Evolutionary conservation across 2,888 invertebrate species (phyloP).

Genomic region (Crepidodera aurea): DNA sequence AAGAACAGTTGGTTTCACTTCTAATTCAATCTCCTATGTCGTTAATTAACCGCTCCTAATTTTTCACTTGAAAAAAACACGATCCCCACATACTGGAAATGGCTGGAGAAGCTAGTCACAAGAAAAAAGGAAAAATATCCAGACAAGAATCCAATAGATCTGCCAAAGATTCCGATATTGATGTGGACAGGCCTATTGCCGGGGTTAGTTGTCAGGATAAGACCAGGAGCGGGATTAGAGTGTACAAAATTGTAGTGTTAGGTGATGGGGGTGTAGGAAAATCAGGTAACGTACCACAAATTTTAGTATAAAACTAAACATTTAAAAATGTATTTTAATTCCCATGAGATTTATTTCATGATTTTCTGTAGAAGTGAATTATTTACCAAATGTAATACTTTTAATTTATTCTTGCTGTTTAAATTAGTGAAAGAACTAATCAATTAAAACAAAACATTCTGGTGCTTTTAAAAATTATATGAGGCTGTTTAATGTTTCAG

Average conservation of each 20-base stretch:
- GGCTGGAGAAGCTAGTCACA: conserved; percentile 61
- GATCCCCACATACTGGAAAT: conserved; percentile 43
- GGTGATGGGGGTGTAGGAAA: conserved; percentile 94
- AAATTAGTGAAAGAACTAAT: too few species aligned
- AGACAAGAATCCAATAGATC: conserved; percentile 58
- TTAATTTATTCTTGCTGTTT: too few species aligned
- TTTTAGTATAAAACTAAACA: too few species aligned
- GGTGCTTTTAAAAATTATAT: too few species aligned
- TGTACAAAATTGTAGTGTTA: conserved; percentile 90
- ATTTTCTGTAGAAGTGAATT: too few species aligned
- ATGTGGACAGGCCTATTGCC: conserved; percentile 55
- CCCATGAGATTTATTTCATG: too few species aligned
- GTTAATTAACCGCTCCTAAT: conserved; percentile 6
- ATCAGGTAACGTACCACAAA: conserved; percentile 73
- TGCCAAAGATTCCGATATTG: conserved; percentile 58
- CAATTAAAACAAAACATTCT: too few species aligned
- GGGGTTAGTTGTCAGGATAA: conserved; percentile 57
- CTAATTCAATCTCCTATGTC: background rate
- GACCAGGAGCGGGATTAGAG: conserved; percentile 73
- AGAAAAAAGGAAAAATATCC: conserved; percentile 58
- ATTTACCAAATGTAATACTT: too few species aligned
- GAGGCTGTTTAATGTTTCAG: too few species aligned
- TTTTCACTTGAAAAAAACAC: conserved; percentile 10
- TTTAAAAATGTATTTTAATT: too few species aligned
- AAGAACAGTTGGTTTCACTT: background rate